Evolutionary conservation across 1,140 invertebrate species (phyloP).

Genomic region (Plodia interpunctella): DNA sequence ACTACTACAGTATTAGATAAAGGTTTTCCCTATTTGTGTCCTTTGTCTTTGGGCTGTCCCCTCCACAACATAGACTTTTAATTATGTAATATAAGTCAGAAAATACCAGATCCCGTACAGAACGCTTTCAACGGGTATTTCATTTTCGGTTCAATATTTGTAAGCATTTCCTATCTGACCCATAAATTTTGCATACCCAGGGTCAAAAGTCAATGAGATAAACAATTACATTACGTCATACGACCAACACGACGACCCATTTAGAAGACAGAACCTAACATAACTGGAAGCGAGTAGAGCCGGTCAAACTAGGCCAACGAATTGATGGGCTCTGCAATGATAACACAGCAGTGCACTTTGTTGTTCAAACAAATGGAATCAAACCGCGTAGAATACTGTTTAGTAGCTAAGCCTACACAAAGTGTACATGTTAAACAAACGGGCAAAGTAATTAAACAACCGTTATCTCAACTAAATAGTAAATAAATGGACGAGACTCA

Average conservation of each 20-base stretch:
- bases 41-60: no score
- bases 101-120: no score
- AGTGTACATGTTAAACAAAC: slow-evolving; percentile 44
- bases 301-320: slow-evolving; percentile 21
- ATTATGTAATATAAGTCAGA: no score
- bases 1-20: no score
- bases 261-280: slow-evolving; percentile 4
- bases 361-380: slow-evolving; percentile 12
- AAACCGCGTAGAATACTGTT: slow-evolving; percentile 10
- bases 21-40: no score
- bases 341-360: slow-evolving; percentile 15
- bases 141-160: no score
- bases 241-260: not conserved
- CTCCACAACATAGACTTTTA: no score
- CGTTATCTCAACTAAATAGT: slow-evolving; percentile 49
- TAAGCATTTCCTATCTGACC: no score
- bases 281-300: slow-evolving; percentile 19
- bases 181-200: no score
- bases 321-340: slow-evolving; percentile 11
- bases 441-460: slow-evolving; percentile 56
- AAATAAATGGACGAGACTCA: slow-evolving; percentile 55
- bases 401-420: slow-evolving; percentile 27
- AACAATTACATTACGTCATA: not conserved
- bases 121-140: no score
- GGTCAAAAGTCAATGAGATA: not conserved